Conservation (phyloP, 2,113 vertebrate genomes). For the Motacilla tschutschensis region DNA sequence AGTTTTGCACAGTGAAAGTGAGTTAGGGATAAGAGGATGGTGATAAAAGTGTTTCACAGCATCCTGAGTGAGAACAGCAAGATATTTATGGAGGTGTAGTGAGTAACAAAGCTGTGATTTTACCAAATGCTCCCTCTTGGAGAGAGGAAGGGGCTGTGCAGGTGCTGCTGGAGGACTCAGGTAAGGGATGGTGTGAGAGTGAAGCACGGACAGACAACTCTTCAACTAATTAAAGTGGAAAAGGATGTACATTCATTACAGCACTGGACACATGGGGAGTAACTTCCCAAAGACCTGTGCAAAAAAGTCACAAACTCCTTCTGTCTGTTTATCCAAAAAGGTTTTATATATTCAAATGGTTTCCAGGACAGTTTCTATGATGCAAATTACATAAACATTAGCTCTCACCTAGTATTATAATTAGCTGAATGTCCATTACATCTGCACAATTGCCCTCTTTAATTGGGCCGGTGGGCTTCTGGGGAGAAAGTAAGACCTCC, state of each 20-base stretch:
- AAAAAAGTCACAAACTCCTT: background rate
- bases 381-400: background rate
- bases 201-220: background rate
- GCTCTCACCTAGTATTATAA: background rate
- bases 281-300: background rate
- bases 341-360: background rate
- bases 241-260: background rate
- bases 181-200: fast-evolving
- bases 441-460: background rate
- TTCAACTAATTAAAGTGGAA: background rate
- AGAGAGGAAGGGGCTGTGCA: fast-evolving
- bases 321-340: background rate
- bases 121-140: background rate
- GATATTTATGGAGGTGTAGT: fast-evolving
- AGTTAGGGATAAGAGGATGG: fast-evolving
- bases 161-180: background rate
- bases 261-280: background rate
- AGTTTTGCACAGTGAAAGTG: no score
- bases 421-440: background rate
- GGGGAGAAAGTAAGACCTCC: background rate
- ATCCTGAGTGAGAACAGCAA: background rate
- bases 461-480: background rate
- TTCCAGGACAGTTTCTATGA: background rate
- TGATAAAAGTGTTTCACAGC: fast-evolving
- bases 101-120: background rate